phyloP scores from a whole-genome alignment of 2,797 vertebrate species.

The Amphiprion clarkii region DNA sequence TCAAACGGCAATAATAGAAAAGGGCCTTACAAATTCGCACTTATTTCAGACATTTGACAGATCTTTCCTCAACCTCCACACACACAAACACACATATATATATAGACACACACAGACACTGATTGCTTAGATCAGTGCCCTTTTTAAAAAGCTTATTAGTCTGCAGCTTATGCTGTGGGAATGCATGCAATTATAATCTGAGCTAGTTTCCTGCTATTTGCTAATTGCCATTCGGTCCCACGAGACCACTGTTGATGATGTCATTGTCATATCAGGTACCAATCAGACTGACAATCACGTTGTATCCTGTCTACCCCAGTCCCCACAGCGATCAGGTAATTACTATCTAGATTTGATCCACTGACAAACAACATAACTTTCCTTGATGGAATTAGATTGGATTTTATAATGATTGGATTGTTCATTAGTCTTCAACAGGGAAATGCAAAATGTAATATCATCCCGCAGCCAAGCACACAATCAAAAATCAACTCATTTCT shows the following conservation, averaged over 20 bases:
- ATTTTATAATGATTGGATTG: conserved; percentile 3
- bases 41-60: neutral
- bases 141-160: conserved; percentile 39
- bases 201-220: conserved; percentile 22
- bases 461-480: neutral
- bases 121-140: neutral
- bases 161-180: conserved; percentile 14
- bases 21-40: neutral
- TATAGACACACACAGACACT: neutral
- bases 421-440: conserved; percentile 1
- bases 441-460: neutral
- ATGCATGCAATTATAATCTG: conserved; percentile 47
- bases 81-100: neutral
- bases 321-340: conserved; percentile 20
- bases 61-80: neutral
- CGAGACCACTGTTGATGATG: conserved; percentile 5
- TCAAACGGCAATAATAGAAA: neutral
- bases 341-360: conserved; percentile 10
- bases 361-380: conserved; percentile 16
- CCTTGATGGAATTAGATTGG: conserved; percentile 17
- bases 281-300: conserved; percentile 13
- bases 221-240: conserved; percentile 39
- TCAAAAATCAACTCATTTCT: neutral
- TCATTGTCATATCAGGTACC: neutral
- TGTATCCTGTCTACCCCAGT: conserved; percentile 1